Evolutionary conservation across 2,888 invertebrate species (phyloP), one percentile per base, ranked within the genome.

Genomic region (Himalopsyche tibetana): DNA sequence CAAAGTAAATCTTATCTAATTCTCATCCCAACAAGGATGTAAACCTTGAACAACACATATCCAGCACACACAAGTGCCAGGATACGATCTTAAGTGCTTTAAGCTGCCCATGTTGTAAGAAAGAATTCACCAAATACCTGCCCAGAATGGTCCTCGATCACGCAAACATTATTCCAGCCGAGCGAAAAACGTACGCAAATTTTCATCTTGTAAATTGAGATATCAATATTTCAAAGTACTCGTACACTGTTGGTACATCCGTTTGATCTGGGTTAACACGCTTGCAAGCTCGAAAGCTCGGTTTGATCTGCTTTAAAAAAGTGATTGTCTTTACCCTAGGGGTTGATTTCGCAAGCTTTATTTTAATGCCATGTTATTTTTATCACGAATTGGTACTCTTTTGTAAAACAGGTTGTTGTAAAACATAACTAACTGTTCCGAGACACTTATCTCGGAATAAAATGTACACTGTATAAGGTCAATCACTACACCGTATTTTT

Each of bases 191-290:
- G 42, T 80, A 51, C 79, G 69, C 45, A 69, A 82, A 84, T 81
- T 81, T 84, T 56, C 86, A 83, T 19, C 86, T 51, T 82, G 74
- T 74, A 86, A 86, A 86, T 86, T 86, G 86, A 86, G 86, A 86
- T 86, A 86, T 86, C 86, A 86, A 82, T 86, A 80, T 80, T 83
- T 28, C 36, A 55, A 63, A 45, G 84, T 38, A 74, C 74, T 36
- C 12, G 36, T 36, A 74, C 74, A 38, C n/a, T 38, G 38, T 74
- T 36, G 15, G 74, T 74, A 36, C 36, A 74, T 74, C 15, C 74
- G 28, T 36, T 74, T 74, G 36, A 74, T 74, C 74, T 74, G 74
- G 74, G 74, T 74, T 74, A 74, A 74, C 74, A 36, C 36, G 74
- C 74, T 74, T 74, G n/a, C 69, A 38, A 74, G 69, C 36, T 12